Base-by-base conservation (phyloP, 2,113 vertebrate genomes). In the Nettapus auritus region DNA sequence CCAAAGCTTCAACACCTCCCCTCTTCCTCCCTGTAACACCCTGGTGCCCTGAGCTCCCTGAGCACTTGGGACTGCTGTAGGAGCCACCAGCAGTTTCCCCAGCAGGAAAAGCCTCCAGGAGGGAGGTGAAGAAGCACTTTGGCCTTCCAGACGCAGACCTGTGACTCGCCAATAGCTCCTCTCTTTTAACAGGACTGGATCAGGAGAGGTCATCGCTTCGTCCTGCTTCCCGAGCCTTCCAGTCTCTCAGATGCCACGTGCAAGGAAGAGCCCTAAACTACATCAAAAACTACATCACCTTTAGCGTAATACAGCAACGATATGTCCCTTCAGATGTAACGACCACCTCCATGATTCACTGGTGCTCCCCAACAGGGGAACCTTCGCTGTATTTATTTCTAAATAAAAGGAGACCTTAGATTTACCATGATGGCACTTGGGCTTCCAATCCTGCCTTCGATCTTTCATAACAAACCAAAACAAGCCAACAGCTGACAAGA, bases 391-490 rank as follows among this genome's bases (percentile, higher is more conserved):
- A 33, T 2, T 29, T 6, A 19, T 20, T 94, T 63, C 34, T 16
- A 56, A 81, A 70, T 69, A 26, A 75, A 67, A 76, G 13, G 13
- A 26, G 44, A 71, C 38, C 80, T 60, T 3, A 4, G 56, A 63
- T 82, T 40, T 55, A 28, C 50, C 2, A n/a, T 0, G 3, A 6
- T 13, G 19, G 55, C 80, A 38, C 6, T 64, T 1, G 0, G 52
- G 89, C 57, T 75, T 89, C 77, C 3, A 3, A 53, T 1, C 2
- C 3, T 0, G 2, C 42, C 88, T 59, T 4, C 40, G 42, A n/a
- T 33, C 56, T 44, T 56, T 0, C 18, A 52, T 44, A 19, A 33
- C 40, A 46, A 90, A 92, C 13, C 76, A 71, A 76, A 89, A 31
- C 75, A 73, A 84, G 56, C 33, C 4, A 70, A n/a, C 68, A 78